Conservation (phyloP, 2,888 invertebrate genomes). For the Thereva nobilitata region DNA sequence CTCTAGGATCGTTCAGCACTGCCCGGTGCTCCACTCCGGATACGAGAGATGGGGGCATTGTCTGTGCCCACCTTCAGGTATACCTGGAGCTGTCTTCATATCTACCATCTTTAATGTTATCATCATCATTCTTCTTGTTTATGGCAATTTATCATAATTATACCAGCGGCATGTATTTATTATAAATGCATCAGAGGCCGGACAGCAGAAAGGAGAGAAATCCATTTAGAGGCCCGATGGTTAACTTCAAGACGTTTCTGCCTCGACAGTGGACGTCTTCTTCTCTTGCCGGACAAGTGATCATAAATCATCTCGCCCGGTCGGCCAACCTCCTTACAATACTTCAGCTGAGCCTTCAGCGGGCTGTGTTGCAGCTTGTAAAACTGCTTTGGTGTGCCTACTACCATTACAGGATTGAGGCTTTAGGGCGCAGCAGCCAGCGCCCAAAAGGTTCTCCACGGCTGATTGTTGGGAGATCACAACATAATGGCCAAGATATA, state of each 20-base stretch:
- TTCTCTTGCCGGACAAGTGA: conserved; percentile 22
- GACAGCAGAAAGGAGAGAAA: conserved; percentile 25
- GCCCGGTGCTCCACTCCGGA: not conserved
- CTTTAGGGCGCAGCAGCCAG: no score
- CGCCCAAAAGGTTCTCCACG: conserved; percentile 1
- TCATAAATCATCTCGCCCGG: conserved; percentile 35
- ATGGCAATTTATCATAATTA: conserved; percentile 41
- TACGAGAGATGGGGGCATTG: not conserved
- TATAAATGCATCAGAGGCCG: conserved; percentile 30
- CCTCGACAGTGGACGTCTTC: conserved; percentile 26
- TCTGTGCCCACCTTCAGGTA: not conserved
- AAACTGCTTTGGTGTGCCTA: conserved; percentile 1
- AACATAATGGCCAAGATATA: conserved; percentile 32
- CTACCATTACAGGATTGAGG: no score
- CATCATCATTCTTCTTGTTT: conserved; percentile 41
- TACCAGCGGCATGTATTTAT: conserved; percentile 39
- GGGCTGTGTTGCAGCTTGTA: conserved; percentile 36
- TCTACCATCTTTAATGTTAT: conserved; percentile 38
- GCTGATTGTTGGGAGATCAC: conserved; percentile 21
- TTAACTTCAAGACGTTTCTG: conserved; percentile 18
- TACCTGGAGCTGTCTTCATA: conserved; percentile 13
- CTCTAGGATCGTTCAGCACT: not conserved
- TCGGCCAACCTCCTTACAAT: conserved; percentile 13
- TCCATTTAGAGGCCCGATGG: conserved; percentile 35
- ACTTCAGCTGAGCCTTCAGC: conserved; percentile 14